A percentile compares a stretch with the other conserved stretches of the same genome.
Evolutionary conservation across 2,888 invertebrate species (phyloP).

Genomic region (Trichogramma dendrolimi): DNA sequence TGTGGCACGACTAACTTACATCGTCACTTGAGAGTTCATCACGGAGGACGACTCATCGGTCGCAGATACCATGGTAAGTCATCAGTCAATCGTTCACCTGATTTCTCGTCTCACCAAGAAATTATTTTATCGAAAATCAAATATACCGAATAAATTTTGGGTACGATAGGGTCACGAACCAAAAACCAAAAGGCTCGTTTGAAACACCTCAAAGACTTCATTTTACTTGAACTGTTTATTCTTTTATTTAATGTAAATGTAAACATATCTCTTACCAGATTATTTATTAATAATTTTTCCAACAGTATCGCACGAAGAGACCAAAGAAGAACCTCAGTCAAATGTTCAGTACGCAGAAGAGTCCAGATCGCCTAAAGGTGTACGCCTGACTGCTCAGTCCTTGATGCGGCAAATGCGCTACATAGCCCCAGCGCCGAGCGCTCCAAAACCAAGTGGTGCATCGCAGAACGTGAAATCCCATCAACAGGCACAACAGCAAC

Average conservation of each 20-base stretch:
- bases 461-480: slow-evolving; percentile 24
- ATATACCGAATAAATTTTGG: too few species aligned
- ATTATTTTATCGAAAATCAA: too few species aligned
- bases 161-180: too few species aligned
- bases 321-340: background rate
- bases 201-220: slow-evolving; percentile 11
- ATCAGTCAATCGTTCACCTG: background rate
- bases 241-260: background rate
- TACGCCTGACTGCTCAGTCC: slow-evolving; percentile 44
- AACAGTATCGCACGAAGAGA: background rate
- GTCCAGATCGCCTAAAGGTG: slow-evolving; percentile 37
- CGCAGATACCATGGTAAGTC: slow-evolving; percentile 48
- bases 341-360: slow-evolving; percentile 17
- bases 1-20: slow-evolving; percentile 51
- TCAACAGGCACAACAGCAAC: slow-evolving; percentile 27
- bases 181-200: too few species aligned
- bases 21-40: slow-evolving; percentile 49
- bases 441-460: slow-evolving; percentile 33
- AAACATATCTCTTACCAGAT: background rate
- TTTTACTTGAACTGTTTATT: slow-evolving; percentile 9
- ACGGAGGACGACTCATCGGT: slow-evolving; percentile 49
- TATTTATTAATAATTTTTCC: background rate
- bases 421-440: slow-evolving; percentile 39
- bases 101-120: too few species aligned
- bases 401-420: slow-evolving; percentile 44